Percentiles rank a stretch among this genome's conserved stretches.
phyloP scores from a whole-genome alignment of 2,797 vertebrate genomes.

The Phylloscopus collybita region DNA sequence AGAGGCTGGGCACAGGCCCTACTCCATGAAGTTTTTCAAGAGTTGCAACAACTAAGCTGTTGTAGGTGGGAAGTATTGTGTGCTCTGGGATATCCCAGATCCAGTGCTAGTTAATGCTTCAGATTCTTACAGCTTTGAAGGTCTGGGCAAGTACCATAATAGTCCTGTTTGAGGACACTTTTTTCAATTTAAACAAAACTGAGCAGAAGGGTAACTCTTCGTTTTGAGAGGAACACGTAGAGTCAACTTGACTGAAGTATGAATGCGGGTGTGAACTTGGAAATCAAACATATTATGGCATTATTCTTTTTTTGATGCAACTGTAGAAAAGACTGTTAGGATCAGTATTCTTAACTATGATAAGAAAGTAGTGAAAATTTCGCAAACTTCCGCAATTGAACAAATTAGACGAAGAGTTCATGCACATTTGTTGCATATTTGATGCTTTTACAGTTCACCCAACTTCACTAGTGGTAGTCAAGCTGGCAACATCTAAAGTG shows the following conservation, averaged over 20 bases:
- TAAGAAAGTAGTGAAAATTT: not conserved
- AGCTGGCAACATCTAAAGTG: not conserved
- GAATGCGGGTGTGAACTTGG: not conserved
- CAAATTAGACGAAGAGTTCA: not conserved
- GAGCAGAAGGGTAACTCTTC: not conserved
- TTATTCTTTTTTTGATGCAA: not conserved
- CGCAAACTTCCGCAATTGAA: not conserved
- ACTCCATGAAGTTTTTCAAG: not conserved
- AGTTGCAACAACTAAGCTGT: not conserved
- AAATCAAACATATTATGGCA: not conserved
- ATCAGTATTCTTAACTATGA: not conserved
- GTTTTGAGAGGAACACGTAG: not conserved
- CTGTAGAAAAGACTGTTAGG: not conserved
- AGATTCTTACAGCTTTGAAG: not conserved
- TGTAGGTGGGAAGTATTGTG: not conserved
- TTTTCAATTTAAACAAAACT: not conserved
- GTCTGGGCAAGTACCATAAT: not conserved
- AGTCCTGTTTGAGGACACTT: not conserved
- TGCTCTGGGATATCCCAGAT: not conserved
- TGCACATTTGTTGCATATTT: not conserved
- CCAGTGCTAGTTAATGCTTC: not conserved
- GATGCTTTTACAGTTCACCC: not conserved
- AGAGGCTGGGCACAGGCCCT: not conserved
- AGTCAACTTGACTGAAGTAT: not conserved
- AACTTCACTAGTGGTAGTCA: not conserved